A percentile compares a stretch with the other conserved stretches of the same genome.
phyloP scores from a whole-genome alignment of 1,140 invertebrate genomes.

The Phocides pigmalion region DNA sequence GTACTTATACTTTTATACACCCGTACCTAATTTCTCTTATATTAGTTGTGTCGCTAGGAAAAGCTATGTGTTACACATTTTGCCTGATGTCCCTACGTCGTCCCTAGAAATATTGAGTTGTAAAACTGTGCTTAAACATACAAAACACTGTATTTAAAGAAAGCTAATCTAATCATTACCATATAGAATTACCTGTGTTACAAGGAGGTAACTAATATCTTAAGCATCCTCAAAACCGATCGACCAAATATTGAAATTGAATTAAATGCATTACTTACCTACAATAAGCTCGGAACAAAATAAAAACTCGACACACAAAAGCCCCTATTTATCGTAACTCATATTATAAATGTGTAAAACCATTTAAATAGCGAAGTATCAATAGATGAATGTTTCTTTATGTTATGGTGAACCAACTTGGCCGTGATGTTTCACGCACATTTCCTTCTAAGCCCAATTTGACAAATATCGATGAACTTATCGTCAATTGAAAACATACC shows the following conservation, averaged over 20 bases:
- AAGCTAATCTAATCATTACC: slow-evolving; percentile 24
- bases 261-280: slow-evolving; percentile 80
- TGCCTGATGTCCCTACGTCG: not conserved
- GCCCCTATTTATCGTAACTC: slow-evolving; percentile 76
- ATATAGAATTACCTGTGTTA: not conserved
- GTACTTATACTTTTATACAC: too few species aligned
- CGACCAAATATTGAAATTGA: slow-evolving; percentile 78
- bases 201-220: slow-evolving; percentile 25
- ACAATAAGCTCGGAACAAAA: slow-evolving; percentile 75
- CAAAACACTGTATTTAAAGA: not conserved
- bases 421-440: slow-evolving; percentile 80
- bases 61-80: too few species aligned
- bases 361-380: slow-evolving; percentile 79
- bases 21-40: too few species aligned
- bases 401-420: slow-evolving; percentile 81
- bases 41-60: too few species aligned
- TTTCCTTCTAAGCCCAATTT: slow-evolving; percentile 66
- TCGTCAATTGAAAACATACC: slow-evolving; percentile 16
- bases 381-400: slow-evolving; percentile 80
- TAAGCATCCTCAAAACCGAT: slow-evolving; percentile 57
- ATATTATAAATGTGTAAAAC: slow-evolving; percentile 83
- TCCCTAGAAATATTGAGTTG: not conserved
- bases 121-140: too few species aligned
- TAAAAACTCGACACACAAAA: slow-evolving; percentile 72
- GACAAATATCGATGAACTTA: slow-evolving; percentile 10